A percentile compares a stretch with the other conserved stretches of the same genome.
phyloP scores from a whole-genome alignment of 2,113 vertebrate genomes.

The Clarias gariepinus region DNA sequence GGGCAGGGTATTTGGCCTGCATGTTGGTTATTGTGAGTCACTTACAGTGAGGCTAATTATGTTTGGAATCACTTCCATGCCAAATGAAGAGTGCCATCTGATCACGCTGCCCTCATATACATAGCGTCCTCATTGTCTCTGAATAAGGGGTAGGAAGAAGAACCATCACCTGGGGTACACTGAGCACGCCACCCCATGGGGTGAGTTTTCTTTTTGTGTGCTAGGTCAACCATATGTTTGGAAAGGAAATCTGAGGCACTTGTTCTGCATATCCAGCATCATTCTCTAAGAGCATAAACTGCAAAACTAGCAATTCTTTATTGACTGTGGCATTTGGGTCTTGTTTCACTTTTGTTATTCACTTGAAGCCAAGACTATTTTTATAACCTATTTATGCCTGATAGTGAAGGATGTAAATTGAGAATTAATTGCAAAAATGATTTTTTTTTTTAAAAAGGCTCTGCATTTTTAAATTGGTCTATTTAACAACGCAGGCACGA shows the following conservation, averaged over 20 bases:
- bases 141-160: too few relatives aligned
- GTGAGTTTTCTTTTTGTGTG: too few relatives aligned
- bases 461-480: not conserved
- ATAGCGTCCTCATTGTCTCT: too few relatives aligned
- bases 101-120: not conserved
- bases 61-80: not conserved
- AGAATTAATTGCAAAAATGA: not conserved
- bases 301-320: too few relatives aligned
- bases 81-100: not conserved
- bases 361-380: not conserved
- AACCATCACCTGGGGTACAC: too few relatives aligned
- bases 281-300: too few relatives aligned
- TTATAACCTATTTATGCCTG: not conserved
- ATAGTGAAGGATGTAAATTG: not conserved
- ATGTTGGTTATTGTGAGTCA: not conserved
- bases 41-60: not conserved
- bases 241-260: not conserved
- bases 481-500: not conserved
- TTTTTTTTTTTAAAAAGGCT: not conserved
- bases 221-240: too few relatives aligned
- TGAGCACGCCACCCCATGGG: too few relatives aligned
- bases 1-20: not conserved
- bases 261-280: not conserved
- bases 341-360: not conserved
- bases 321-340: too few relatives aligned